Evolutionary conservation across 1,140 invertebrate species (phyloP).

Genomic region (Camponotus floridanus): DNA sequence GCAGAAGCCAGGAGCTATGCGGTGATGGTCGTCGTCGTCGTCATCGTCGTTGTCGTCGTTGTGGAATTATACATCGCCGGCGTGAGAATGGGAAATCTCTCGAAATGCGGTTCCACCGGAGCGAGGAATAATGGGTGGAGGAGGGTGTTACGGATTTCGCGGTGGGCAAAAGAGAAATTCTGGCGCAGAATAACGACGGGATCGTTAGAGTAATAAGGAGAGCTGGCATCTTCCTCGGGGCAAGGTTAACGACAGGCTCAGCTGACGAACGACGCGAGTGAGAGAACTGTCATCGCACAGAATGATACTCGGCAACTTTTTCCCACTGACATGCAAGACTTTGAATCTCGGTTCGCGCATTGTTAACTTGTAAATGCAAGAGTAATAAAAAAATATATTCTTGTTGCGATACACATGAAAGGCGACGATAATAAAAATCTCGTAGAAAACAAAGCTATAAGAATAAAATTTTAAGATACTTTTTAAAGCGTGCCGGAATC

Average conservation of each 20-base stretch:
- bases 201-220: slow-evolving; percentile 71
- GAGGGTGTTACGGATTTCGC: slow-evolving; percentile 43
- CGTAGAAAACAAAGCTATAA: not conserved
- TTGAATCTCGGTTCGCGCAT: not conserved
- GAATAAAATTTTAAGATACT: not conserved
- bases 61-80: slow-evolving; percentile 45
- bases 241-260: slow-evolving; percentile 66
- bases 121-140: slow-evolving; percentile 69
- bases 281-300: not conserved
- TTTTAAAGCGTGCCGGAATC: not conserved
- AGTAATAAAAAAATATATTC: not conserved
- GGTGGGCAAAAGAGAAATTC: slow-evolving; percentile 38
- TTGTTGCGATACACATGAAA: too few species aligned
- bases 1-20: not conserved
- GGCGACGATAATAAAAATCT: not conserved
- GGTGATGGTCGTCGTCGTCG: not conserved
- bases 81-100: slow-evolving; percentile 62
- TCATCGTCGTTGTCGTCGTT: not conserved
- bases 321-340: not conserved
- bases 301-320: slow-evolving; percentile 10
- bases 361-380: not conserved
- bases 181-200: not conserved
- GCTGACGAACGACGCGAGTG: slow-evolving; percentile 15
- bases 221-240: slow-evolving; percentile 36
- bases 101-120: slow-evolving; percentile 65